phyloP scores from a whole-genome alignment of 2,888 invertebrate genomes.

The Gastracanthus pulcherrimus region DNA sequence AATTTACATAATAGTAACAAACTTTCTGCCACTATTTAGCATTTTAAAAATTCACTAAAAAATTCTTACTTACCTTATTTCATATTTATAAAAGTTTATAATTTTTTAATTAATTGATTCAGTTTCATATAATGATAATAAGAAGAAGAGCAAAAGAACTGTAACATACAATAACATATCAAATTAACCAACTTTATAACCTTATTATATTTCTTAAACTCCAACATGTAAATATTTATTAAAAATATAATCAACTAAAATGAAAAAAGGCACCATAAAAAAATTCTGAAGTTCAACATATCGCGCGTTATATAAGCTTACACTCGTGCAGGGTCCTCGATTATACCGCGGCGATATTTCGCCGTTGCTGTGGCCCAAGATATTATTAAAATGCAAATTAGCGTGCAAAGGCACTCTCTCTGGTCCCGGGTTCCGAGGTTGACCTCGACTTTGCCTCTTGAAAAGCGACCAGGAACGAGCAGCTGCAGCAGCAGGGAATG shows the following conservation, averaged over 20 bases:
- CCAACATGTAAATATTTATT: background rate
- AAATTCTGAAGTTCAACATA: background rate
- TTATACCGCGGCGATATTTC: background rate
- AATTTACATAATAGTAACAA: no score
- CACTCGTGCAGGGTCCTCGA: background rate
- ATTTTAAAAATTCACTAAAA: no score
- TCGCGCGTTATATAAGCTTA: background rate
- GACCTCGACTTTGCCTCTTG: slow-evolving; percentile 12
- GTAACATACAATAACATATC: no score
- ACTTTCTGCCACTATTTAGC: no score
- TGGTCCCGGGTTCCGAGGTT: background rate
- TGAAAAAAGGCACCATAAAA: background rate
- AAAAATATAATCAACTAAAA: background rate
- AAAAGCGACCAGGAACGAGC: background rate
- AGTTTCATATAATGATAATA: no score
- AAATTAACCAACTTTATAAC: no score
- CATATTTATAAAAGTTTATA: no score
- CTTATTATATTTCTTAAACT: no score
- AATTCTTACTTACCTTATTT: no score
- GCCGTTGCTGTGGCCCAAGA: background rate
- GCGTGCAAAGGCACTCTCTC: background rate
- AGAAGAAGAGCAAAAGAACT: no score
- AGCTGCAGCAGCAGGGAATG: background rate
- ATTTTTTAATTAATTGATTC: no score
- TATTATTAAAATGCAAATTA: slow-evolving; percentile 43